Base-by-base conservation (phyloP, 2,888 invertebrate genomes). In the Dryadula phaetusa region DNA sequence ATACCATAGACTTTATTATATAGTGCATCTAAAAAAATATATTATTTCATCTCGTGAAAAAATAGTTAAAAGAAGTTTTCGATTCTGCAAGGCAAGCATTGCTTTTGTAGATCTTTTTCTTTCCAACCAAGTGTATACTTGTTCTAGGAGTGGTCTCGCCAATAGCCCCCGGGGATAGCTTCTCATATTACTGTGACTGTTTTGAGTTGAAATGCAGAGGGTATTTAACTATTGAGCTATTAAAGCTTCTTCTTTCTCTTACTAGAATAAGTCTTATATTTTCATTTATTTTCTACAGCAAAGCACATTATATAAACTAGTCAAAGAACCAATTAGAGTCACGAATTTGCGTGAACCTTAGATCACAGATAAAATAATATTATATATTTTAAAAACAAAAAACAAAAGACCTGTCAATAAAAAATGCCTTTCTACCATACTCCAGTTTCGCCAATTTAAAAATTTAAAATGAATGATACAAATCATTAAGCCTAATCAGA, bases 151-250 rank as follows among this genome's bases (percentile, higher is more conserved):
- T 54, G 32, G 54, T 64, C 56, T 56, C 46, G 64, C 47, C 64
- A 47, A 64, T 64, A 64, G 64, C 64, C 64, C 40, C 25, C n/a
- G 64, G 64, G 37, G 25, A 56, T 18, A 25, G 37, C 46, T 54
- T 58, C 56, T 58, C 56, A 58, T 58, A 64, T 64, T 64, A 64
- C 64, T 47, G 16, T 60, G 56, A 56, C 63, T 62, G 42, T 63
- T 49, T 62, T 22, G 34, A 64, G 44, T 63, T 22, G 28, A 47
- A 56, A 46, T 40, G 28, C 64, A 58, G 28, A 16, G 28, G 10
- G 22, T 37, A 16, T 56, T 34, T 37, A 64, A 47, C 46, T 64
- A 64, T 58, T 49, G 28, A 58, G 18, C 28, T 53, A 56, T 46
- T 56, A 64, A 42, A 22, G 56, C 37, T 64, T 37, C 34, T 44